Percentiles rank a stretch among this genome's conserved stretches.
phyloP scores from a whole-genome alignment of 2,113 vertebrate species.

The Malurus melanocephalus region DNA sequence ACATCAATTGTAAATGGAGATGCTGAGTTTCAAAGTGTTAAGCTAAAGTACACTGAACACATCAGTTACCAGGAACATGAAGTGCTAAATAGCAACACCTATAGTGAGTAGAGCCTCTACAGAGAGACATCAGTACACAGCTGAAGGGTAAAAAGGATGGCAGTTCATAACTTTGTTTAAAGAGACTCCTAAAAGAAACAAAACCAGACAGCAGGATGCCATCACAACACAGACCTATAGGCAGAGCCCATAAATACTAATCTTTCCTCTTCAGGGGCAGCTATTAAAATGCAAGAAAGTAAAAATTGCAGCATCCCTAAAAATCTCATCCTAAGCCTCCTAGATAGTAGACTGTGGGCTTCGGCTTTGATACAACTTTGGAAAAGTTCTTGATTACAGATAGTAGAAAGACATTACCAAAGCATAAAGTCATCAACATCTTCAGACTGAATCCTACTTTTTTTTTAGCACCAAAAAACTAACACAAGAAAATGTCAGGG shows the following conservation, averaged over 20 bases:
- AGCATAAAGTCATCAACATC: background rate
- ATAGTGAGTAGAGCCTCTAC: background rate
- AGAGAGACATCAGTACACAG: background rate
- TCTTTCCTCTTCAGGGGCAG: background rate
- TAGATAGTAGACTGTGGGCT: background rate
- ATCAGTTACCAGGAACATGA: background rate
- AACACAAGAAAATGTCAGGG: background rate
- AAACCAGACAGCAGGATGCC: background rate
- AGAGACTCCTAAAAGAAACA: conserved; percentile 28
- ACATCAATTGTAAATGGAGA: background rate
- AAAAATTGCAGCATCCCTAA: background rate
- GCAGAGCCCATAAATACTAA: background rate
- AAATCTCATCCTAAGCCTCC: background rate
- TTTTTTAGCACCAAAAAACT: background rate
- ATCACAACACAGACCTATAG: background rate
- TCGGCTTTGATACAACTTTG: background rate
- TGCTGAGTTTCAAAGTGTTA: background rate
- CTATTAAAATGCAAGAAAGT: conserved; percentile 16
- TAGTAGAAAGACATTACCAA: background rate
- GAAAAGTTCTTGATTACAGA: background rate
- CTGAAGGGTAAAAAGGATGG: conserved; percentile 13
- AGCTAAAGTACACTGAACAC: background rate
- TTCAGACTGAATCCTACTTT: background rate
- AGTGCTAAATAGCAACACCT: background rate
- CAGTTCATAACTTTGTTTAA: background rate